Percentiles rank a stretch among this genome's conserved stretches.
These are phyloP conservation scores for Myxocyprinus asiaticus DNA, from an alignment of 2,113 vertebrate species.

Conservation along the genomic window DNA sequence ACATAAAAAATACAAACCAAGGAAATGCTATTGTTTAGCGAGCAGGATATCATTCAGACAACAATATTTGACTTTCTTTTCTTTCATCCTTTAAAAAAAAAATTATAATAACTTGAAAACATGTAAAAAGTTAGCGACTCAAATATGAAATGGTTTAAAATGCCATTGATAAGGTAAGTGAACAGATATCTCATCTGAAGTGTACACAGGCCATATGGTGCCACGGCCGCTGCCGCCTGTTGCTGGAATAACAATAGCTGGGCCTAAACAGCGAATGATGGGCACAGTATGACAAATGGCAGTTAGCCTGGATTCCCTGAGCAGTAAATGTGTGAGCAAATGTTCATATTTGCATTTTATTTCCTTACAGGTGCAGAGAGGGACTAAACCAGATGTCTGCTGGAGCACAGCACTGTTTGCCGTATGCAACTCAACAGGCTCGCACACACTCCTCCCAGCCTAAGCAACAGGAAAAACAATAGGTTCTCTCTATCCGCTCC, in stretches of 20 bases:
- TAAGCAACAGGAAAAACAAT: constrained; percentile 79
- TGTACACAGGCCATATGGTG: constrained; percentile 87
- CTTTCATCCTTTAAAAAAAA: not conserved
- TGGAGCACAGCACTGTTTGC: constrained; percentile 76
- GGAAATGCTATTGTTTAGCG: constrained; percentile 20
- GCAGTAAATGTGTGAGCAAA: constrained; percentile 66
- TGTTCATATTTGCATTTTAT: constrained; percentile 78
- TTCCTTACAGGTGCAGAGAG: constrained; percentile 79
- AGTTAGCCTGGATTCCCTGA: constrained; percentile 71
- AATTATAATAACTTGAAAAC: constrained; percentile 23
- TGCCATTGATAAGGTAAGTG: constrained; percentile 82
- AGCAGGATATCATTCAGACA: constrained; percentile 21
- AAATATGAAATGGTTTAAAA: constrained; percentile 82
- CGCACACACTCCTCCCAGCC: constrained; percentile 66
- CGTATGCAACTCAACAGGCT: constrained; percentile 72
- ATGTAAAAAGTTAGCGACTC: constrained; percentile 69
- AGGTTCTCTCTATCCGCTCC: constrained; percentile 67
- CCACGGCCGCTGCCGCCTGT: constrained; percentile 80
- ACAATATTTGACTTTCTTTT: constrained; percentile 23
- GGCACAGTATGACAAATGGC: constrained; percentile 77
- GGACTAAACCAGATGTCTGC: constrained; percentile 86
- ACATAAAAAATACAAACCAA: not conserved
- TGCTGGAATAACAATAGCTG: constrained; percentile 83
- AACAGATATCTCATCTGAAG: constrained; percentile 87
- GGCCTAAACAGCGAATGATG: constrained; percentile 69